Conservation (phyloP, 2,113 vertebrate genomes). For the Heterotilapia buettikoferi region DNA sequence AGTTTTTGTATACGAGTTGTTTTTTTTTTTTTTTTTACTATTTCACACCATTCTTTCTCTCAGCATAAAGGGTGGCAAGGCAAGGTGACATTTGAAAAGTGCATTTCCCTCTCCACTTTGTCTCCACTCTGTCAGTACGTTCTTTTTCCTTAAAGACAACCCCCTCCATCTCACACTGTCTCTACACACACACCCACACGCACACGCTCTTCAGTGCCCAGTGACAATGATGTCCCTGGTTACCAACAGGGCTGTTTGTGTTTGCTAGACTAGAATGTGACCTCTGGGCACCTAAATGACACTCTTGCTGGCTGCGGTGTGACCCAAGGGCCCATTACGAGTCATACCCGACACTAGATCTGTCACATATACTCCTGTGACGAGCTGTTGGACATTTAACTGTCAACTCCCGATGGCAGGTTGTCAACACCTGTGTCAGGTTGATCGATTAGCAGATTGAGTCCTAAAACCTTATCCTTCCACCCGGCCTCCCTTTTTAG, state of each 20-base stretch:
- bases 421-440: constrained; percentile 48
- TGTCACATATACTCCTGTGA: constrained; percentile 37
- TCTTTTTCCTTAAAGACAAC: constrained; percentile 28
- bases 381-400: constrained; percentile 23
- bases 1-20: too few species aligned
- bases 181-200: neutral
- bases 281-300: constrained; percentile 18
- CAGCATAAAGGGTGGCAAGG: constrained; percentile 41
- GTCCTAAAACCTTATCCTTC: neutral
- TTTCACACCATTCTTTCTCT: constrained; percentile 32
- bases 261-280: constrained; percentile 7
- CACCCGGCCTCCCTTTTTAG: neutral
- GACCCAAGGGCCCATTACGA: constrained; percentile 44
- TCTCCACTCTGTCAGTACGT: constrained; percentile 51
- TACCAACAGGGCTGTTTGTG: neutral
- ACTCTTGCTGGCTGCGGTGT: constrained; percentile 1
- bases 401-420: constrained; percentile 22
- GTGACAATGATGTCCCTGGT: constrained; percentile 36
- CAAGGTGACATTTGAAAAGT: constrained; percentile 72
- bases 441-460: constrained; percentile 48
- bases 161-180: neutral
- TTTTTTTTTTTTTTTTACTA: neutral
- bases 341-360: constrained; percentile 29
- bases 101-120: constrained; percentile 48
- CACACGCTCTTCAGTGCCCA: neutral